phyloP scores from a whole-genome alignment of 2,888 invertebrate genomes.

The Syrphus vitripennis region DNA sequence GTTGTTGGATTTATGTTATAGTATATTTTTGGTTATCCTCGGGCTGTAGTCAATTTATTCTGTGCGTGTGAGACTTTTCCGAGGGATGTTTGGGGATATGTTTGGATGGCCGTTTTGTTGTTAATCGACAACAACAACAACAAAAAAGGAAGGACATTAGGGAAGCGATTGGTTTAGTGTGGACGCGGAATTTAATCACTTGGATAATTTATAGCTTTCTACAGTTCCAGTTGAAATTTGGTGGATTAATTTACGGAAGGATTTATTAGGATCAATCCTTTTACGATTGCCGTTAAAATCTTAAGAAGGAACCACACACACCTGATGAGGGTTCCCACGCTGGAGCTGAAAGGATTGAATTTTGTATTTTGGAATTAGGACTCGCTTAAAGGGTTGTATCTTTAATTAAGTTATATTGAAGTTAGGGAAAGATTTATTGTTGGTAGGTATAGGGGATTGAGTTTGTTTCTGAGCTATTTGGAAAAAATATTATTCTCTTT shows the following conservation, averaged over 20 bases:
- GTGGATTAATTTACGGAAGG: slow-evolving; percentile 50
- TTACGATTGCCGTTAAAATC: not conserved
- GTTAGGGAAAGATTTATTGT: not conserved
- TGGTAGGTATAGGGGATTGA: no score
- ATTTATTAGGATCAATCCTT: slow-evolving; percentile 40
- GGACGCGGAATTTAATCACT: slow-evolving; percentile 55
- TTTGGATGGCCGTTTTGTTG: not conserved
- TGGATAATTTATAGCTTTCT: slow-evolving; percentile 51
- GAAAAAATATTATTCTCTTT: no score
- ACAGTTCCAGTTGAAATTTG: slow-evolving; percentile 8
- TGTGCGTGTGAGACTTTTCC: not conserved
- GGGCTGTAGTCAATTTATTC: not conserved
- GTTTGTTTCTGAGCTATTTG: no score
- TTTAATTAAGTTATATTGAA: not conserved
- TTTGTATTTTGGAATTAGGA: not conserved
- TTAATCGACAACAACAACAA: not conserved
- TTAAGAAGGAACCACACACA: not conserved
- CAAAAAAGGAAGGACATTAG: slow-evolving; percentile 38
- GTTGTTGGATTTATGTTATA: slow-evolving; percentile 36
- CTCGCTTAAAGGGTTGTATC: no score
- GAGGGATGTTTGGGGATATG: not conserved
- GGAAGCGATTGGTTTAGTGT: slow-evolving; percentile 36
- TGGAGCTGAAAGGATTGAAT: not conserved
- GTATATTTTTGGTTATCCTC: not conserved
- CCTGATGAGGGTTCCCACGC: slow-evolving; percentile 33